Percentiles rank a stretch among this genome's conserved stretches.
phyloP scores from a whole-genome alignment of 2,888 invertebrate species.

The Drosophila mayaguana region DNA sequence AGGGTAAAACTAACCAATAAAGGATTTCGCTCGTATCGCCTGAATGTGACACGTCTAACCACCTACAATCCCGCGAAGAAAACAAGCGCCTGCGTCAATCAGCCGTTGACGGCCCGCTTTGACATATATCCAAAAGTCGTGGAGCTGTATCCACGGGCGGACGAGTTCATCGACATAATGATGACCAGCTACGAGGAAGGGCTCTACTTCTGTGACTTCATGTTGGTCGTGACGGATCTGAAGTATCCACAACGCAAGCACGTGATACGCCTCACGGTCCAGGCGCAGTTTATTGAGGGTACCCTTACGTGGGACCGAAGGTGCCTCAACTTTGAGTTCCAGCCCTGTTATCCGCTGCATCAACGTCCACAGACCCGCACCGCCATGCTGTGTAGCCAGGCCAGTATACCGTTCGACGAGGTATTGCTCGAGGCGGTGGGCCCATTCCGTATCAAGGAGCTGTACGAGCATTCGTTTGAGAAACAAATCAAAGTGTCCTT shows the following conservation, averaged over 20 bases:
- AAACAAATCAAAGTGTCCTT: slow-evolving; percentile 56
- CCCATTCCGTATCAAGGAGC: slow-evolving; percentile 71
- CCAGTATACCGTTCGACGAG: slow-evolving; percentile 14
- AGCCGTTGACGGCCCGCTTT: slow-evolving; percentile 57
- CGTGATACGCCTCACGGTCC: slow-evolving; percentile 50
- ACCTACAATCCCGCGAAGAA: slow-evolving; percentile 23
- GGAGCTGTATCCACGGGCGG: slow-evolving; percentile 40
- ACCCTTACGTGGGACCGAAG: slow-evolving; percentile 67
- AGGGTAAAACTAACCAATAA: slow-evolving; percentile 69
- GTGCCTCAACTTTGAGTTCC: slow-evolving; percentile 62
- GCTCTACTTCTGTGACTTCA: slow-evolving; percentile 62
- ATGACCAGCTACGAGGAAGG: slow-evolving; percentile 67
- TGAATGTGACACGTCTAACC: slow-evolving; percentile 66
- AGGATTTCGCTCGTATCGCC: slow-evolving; percentile 75
- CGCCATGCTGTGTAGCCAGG: slow-evolving; percentile 41
- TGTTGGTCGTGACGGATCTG: slow-evolving; percentile 65
- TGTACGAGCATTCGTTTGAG: slow-evolving; percentile 54
- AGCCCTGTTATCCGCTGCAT: slow-evolving; percentile 56
- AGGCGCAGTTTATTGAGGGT: slow-evolving; percentile 66
- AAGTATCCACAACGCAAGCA: slow-evolving; percentile 66
- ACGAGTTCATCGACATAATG: slow-evolving; percentile 49
- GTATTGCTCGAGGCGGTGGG: slow-evolving; percentile 64
- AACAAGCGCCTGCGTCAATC: slow-evolving; percentile 29
- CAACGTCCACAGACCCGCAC: slow-evolving; percentile 53
- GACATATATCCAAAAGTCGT: slow-evolving; percentile 69